Percentiles rank a stretch among this genome's conserved stretches.
These are phyloP conservation scores for Verasper variegatus DNA, from an alignment of 2,113 vertebrate genomes.

Conservation along the genomic window DNA sequence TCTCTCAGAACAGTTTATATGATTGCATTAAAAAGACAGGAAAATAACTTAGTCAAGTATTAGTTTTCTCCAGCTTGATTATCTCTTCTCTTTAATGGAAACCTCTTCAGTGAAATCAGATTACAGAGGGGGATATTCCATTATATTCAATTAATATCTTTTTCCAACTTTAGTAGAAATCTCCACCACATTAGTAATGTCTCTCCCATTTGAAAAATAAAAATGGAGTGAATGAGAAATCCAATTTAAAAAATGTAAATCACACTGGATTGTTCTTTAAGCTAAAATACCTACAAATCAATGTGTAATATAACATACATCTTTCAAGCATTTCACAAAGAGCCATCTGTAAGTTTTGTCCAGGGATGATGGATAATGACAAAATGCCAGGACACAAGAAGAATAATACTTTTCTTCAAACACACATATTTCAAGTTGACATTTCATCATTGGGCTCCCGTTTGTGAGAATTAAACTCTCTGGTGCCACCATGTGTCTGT, in stretches of 20 bases:
- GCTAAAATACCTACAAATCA: background rate
- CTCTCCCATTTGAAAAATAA: background rate
- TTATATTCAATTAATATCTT: background rate
- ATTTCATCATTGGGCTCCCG: background rate
- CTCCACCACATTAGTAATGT: background rate
- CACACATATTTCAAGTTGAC: background rate
- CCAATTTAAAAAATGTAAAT: background rate
- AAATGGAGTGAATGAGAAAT: no score
- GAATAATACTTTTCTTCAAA: background rate
- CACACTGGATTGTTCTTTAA: background rate
- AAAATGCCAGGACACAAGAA: background rate
- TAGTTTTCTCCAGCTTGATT: background rate
- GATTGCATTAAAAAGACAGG: background rate
- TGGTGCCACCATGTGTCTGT: slow-evolving; percentile 54
- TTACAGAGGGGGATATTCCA: background rate
- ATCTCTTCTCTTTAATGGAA: background rate
- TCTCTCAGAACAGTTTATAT: background rate
- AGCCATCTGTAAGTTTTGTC: no score
- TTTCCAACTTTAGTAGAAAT: background rate
- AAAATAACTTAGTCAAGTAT: background rate
- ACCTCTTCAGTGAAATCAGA: background rate
- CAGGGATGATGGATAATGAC: background rate
- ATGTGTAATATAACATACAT: background rate
- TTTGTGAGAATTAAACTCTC: background rate
- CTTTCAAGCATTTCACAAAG: background rate